Evolutionary conservation across 2,113 vertebrate genomes (phyloP).

Genomic region (Polypterus bichir): DNA sequence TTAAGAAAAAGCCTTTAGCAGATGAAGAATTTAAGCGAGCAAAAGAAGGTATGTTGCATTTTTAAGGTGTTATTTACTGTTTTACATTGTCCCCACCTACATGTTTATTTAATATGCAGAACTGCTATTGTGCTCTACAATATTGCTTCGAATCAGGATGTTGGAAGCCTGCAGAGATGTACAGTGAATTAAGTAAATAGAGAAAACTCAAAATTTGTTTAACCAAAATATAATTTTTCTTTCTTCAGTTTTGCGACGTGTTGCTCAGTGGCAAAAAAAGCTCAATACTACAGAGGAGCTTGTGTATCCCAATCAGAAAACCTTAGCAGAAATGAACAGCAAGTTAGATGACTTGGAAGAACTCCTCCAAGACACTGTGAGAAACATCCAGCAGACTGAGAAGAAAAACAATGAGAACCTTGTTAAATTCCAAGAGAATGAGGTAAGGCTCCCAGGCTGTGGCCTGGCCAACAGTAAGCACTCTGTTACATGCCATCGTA

Average conservation of each 20-base stretch:
- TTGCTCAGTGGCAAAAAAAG: slow-evolving; percentile 62
- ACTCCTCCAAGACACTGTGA: slow-evolving; percentile 50
- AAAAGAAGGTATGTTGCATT: slow-evolving; percentile 54
- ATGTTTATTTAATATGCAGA: too few relatives aligned
- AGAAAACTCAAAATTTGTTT: too few relatives aligned
- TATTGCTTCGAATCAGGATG: too few relatives aligned
- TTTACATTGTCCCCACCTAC: too few relatives aligned
- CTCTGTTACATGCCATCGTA: background rate
- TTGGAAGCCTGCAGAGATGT: too few relatives aligned
- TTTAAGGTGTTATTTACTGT: too few relatives aligned
- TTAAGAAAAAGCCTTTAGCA: slow-evolving; percentile 46
- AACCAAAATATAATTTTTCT: too few relatives aligned
- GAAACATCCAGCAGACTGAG: slow-evolving; percentile 40
- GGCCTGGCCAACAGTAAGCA: background rate
- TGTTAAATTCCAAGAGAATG: slow-evolving; percentile 48
- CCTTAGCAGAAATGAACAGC: slow-evolving; percentile 49
- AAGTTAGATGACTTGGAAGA: slow-evolving; percentile 57
- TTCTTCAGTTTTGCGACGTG: slow-evolving; percentile 47
- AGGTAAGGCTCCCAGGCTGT: slow-evolving; percentile 49
- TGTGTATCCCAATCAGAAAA: slow-evolving; percentile 53
- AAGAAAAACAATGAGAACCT: slow-evolving; percentile 54
- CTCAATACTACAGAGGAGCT: slow-evolving; percentile 57
- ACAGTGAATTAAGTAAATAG: too few relatives aligned
- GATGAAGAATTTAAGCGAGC: slow-evolving; percentile 60
- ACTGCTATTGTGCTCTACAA: too few relatives aligned